phyloP scores from a whole-genome alignment of 2,113 vertebrate species.

The Callionymus lyra region DNA sequence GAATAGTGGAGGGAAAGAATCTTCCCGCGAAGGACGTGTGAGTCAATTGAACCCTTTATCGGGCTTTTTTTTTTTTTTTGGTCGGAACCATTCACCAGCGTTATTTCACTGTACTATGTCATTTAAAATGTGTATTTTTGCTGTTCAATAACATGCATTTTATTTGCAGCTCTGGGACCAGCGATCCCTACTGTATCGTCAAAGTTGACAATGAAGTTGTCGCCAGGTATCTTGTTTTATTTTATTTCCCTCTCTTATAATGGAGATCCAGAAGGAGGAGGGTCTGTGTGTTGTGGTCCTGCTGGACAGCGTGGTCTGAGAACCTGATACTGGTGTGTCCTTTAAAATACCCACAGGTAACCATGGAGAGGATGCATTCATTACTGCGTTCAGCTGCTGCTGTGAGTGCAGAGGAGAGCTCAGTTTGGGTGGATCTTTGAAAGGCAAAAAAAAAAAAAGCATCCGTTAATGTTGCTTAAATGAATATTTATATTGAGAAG shows the following conservation, averaged over 20 bases:
- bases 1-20: conserved; percentile 81
- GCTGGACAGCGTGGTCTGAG: conserved; percentile 34
- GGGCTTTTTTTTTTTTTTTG: conserved; percentile 4
- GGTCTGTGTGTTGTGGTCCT: not conserved
- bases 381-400: conserved; percentile 54
- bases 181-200: conserved; percentile 85
- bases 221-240: conserved; percentile 65
- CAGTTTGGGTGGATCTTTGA: not conserved
- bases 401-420: conserved; percentile 18
- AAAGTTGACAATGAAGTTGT: conserved; percentile 88
- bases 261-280: conserved; percentile 24
- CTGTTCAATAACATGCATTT: conserved; percentile 1
- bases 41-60: conserved; percentile 41
- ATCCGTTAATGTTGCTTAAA: too few species aligned
- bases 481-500: too few species aligned
- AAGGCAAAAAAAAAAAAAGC: too few species aligned
- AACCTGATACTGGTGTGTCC: conserved; percentile 62
- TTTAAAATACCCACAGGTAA: conserved; percentile 65
- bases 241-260: not conserved
- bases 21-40: conserved; percentile 89
- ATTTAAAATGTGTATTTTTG: not conserved
- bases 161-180: conserved; percentile 76
- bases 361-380: conserved; percentile 68
- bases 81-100: not conserved
- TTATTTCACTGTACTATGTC: not conserved